Percentiles rank a stretch among this genome's conserved stretches.
Evolutionary conservation across 1,140 invertebrate species (phyloP).

Genomic region (Acromyrmex heyeri): DNA sequence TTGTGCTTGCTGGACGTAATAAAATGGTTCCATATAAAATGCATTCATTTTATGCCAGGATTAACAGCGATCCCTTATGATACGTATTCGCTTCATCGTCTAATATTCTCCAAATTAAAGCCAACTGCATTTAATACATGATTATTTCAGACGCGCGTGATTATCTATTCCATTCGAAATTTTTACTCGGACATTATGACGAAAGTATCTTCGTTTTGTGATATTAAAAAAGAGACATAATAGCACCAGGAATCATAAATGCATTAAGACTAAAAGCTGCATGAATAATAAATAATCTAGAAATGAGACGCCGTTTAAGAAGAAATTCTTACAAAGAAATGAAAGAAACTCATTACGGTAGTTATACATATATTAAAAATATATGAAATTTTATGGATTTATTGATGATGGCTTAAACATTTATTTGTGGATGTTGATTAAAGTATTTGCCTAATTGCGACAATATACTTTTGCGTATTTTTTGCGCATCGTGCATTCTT

Average conservation of each 20-base stretch:
- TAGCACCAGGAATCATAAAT: constrained; percentile 12
- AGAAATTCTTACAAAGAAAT: background rate
- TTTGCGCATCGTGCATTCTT: background rate
- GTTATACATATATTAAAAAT: constrained; percentile 2
- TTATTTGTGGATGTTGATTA: background rate
- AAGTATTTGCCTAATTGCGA: background rate
- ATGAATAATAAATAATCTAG: constrained; percentile 38
- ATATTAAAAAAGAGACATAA: background rate
- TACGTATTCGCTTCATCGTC: background rate
- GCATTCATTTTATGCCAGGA: constrained; percentile 11
- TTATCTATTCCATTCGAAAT: constrained; percentile 5
- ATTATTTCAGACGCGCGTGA: background rate
- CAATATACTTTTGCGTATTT: background rate
- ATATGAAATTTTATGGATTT: background rate
- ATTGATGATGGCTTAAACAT: background rate
- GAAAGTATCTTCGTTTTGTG: background rate
- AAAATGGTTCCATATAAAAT: constrained; percentile 30
- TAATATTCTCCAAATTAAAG: constrained; percentile 28
- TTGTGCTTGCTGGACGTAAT: constrained; percentile 6
- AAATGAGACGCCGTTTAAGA: background rate
- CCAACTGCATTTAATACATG: constrained; percentile 5
- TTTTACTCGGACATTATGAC: constrained; percentile 2
- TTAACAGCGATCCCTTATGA: constrained; percentile 17
- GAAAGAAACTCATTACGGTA: background rate
- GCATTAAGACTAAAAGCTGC: constrained; percentile 30